A percentile compares a stretch with the other conserved stretches of the same genome.
These are phyloP conservation scores for Eulemur coronatus DNA, from an alignment of 2,797 vertebrate genomes.

Conservation along the genomic window DNA sequence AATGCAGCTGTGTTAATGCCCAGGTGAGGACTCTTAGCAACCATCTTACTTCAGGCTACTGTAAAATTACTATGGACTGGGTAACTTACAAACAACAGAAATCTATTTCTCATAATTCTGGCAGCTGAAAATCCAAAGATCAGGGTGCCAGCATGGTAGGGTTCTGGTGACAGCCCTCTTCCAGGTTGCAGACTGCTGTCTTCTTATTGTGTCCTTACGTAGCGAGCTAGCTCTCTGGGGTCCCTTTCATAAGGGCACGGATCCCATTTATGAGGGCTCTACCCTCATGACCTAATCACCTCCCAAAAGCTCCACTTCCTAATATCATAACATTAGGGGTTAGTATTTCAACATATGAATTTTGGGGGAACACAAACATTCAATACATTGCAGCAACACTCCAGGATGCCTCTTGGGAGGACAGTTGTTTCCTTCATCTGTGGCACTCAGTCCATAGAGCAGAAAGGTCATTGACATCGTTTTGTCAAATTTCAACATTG, in stretches of 20 bases:
- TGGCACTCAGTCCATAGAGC: neutral
- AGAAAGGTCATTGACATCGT: slow-evolving; percentile 20
- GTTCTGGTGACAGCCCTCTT: neutral
- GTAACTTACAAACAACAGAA: neutral
- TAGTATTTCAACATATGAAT: neutral
- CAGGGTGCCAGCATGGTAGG: neutral
- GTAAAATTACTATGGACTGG: neutral
- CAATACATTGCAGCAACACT: neutral
- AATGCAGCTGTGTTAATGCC: neutral
- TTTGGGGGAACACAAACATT: neutral
- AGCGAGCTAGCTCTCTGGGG: neutral
- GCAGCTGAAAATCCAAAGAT: neutral
- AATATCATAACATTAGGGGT: neutral
- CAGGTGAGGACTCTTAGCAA: neutral
- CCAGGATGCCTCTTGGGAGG: neutral
- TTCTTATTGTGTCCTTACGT: neutral
- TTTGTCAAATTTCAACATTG: slow-evolving; percentile 37
- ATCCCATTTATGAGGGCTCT: neutral
- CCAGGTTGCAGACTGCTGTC: neutral
- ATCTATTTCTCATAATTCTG: neutral
- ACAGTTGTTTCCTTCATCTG: neutral
- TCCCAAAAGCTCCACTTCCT: neutral
- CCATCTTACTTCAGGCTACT: neutral
- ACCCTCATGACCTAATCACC: neutral
- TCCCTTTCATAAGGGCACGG: neutral